phyloP scores from a whole-genome alignment of 92 coral and sea anemone species.

The Pocillopora meandrina region DNA sequence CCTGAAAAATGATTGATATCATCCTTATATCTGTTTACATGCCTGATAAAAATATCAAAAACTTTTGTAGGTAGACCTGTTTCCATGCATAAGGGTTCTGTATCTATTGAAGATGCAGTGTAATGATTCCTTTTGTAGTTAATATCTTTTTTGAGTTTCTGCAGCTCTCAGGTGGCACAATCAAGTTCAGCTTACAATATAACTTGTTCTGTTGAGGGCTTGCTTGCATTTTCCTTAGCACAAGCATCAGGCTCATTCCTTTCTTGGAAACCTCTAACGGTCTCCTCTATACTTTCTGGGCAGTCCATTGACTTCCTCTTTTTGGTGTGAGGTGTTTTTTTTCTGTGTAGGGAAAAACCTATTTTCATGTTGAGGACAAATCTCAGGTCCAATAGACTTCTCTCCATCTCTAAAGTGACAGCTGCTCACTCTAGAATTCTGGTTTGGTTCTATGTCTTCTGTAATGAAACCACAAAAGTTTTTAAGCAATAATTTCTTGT shows the following conservation, averaged over 20 bases:
- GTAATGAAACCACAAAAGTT: no score
- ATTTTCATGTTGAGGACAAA: constrained; percentile 26
- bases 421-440: constrained; percentile 31
- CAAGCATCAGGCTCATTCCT: background rate
- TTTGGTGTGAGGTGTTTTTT: background rate
- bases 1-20: constrained; percentile 20
- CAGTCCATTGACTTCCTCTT: background rate
- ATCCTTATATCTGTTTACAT: constrained; percentile 25
- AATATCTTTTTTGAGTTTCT: background rate
- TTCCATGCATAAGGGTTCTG: constrained; percentile 43
- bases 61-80: constrained; percentile 60
- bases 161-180: constrained; percentile 31
- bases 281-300: constrained; percentile 2
- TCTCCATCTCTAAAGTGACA: constrained; percentile 48
- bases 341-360: constrained; percentile 34
- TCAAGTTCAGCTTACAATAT: constrained; percentile 45
- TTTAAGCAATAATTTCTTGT: no score
- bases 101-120: constrained; percentile 21
- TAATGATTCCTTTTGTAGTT: constrained; percentile 27
- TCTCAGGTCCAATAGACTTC: constrained; percentile 35
- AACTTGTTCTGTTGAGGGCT: constrained; percentile 31
- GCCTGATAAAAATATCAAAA: constrained; percentile 36
- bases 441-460: constrained; percentile 21
- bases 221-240: background rate
- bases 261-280: background rate